phyloP scores from a whole-genome alignment of 2,888 invertebrate genomes.

The Drosophila seclusa region DNA sequence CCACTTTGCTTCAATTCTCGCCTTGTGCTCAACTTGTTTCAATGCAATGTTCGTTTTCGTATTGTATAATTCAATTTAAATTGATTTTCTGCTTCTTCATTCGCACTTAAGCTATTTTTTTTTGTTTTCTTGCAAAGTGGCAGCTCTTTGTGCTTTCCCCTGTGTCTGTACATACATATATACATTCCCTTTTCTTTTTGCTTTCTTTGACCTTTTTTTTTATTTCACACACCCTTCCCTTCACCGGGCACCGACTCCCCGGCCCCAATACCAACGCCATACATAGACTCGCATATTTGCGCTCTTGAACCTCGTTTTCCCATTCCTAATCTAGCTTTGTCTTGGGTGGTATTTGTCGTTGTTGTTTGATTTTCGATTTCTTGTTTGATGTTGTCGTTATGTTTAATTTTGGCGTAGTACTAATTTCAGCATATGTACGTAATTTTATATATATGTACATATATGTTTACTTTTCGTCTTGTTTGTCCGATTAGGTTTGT shows the following conservation, averaged over 20 bases:
- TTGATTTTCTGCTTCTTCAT: constrained; percentile 61
- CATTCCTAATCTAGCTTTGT: constrained; percentile 45
- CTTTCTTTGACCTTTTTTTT: constrained; percentile 48
- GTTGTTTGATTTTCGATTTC: constrained; percentile 14
- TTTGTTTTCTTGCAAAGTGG: constrained; percentile 32
- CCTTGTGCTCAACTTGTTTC: constrained; percentile 47
- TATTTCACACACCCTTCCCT: constrained; percentile 23
- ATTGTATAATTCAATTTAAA: constrained; percentile 75
- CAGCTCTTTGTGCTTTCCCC: constrained; percentile 24
- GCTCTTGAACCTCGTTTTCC: constrained; percentile 54
- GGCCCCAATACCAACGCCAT: constrained; percentile 6
- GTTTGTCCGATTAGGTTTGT: background rate
- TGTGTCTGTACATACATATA: constrained; percentile 40
- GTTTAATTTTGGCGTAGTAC: background rate
- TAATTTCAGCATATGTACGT: constrained; percentile 4
- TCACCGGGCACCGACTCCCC: constrained; percentile 4
- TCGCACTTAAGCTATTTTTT: constrained; percentile 20
- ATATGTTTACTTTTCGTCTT: background rate
- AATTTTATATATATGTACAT: background rate
- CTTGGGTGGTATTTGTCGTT: constrained; percentile 21
- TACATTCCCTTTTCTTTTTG: constrained; percentile 41
- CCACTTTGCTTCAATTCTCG: constrained; percentile 36
- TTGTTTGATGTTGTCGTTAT: constrained; percentile 18
- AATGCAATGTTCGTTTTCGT: constrained; percentile 49
- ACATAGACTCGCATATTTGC: constrained; percentile 15